phyloP scores from a whole-genome alignment of 1,140 invertebrate genomes.

The Drosophila mauritiana region DNA sequence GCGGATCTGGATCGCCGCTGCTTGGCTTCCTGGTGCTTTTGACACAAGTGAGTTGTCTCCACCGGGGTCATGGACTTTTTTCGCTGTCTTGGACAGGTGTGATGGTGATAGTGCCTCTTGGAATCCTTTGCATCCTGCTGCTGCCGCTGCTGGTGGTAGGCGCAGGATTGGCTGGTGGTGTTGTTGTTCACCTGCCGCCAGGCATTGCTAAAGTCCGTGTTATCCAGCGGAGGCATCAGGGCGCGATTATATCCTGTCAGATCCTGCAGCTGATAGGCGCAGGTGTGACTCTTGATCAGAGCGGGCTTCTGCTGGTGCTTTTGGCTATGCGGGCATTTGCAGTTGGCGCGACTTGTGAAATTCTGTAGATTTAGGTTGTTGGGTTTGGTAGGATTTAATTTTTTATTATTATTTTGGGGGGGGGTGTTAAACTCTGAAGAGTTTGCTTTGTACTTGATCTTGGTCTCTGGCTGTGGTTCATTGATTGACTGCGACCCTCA shows the following conservation, averaged over 20 bases:
- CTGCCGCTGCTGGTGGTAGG: slow-evolving; percentile 50
- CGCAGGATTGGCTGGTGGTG: slow-evolving; percentile 48
- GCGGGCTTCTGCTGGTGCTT: slow-evolving; percentile 56
- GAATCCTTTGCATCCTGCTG: slow-evolving; percentile 23
- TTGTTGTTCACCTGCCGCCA: slow-evolving; percentile 73
- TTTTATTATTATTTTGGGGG: neutral
- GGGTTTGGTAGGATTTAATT: neutral
- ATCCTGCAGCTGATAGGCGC: slow-evolving; percentile 73
- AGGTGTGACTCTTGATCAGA: slow-evolving; percentile 74
- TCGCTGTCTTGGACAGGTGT: slow-evolving; percentile 65
- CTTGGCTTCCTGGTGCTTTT: slow-evolving; percentile 26
- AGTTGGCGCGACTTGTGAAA: slow-evolving; percentile 78
- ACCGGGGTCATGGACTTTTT: slow-evolving; percentile 46
- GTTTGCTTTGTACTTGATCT: slow-evolving; percentile 70
- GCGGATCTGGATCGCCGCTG: slow-evolving; percentile 55
- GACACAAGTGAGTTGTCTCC: slow-evolving; percentile 30
- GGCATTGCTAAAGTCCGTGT: slow-evolving; percentile 62
- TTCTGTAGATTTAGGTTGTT: slow-evolving; percentile 46
- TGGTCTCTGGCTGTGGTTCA: slow-evolving; percentile 50
- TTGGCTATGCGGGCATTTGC: slow-evolving; percentile 71
- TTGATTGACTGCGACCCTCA: slow-evolving; percentile 69
- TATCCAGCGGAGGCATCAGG: slow-evolving; percentile 71
- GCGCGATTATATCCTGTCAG: slow-evolving; percentile 68
- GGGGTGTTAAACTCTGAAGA: slow-evolving; percentile 4
- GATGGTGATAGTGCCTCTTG: slow-evolving; percentile 55